Evolutionary conservation across 2,797 vertebrate genomes (phyloP).

Genomic region (Glossophaga mutica): DNA sequence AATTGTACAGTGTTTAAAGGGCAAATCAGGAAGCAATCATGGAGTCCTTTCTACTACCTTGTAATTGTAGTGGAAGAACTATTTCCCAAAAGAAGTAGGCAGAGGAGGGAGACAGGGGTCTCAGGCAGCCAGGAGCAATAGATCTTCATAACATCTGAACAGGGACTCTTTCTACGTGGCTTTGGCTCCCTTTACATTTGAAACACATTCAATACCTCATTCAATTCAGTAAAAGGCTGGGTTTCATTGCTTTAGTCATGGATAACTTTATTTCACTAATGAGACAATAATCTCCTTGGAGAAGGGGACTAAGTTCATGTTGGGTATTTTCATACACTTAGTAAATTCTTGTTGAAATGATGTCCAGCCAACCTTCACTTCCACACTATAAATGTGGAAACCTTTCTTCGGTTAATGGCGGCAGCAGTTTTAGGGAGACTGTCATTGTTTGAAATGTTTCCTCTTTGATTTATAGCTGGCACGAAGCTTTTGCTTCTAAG

Average conservation of each 20-base stretch:
- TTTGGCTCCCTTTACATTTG: not conserved
- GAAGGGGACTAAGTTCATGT: not conserved
- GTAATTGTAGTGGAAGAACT: not conserved
- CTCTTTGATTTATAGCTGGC: not conserved
- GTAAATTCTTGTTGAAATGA: not conserved
- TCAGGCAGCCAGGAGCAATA: not conserved
- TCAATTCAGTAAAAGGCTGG: not conserved
- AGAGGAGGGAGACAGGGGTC: not conserved
- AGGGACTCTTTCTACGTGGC: not conserved
- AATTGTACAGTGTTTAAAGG: not conserved
- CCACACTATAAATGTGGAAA: not conserved
- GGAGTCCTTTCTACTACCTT: not conserved
- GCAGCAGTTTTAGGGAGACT: not conserved
- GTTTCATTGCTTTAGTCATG: not conserved
- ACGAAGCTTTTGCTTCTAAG: not conserved
- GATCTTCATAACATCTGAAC: not conserved
- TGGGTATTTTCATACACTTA: constrained; percentile 3
- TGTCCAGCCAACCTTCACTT: not conserved
- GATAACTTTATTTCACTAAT: not conserved
- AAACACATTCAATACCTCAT: not conserved
- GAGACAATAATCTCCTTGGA: not conserved
- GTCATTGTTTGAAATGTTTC: not conserved
- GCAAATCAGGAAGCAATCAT: not conserved
- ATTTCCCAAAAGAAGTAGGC: not conserved
- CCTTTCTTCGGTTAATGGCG: not conserved